Percentiles rank a stretch among this genome's conserved stretches.
Evolutionary conservation across 2,113 vertebrate genomes (phyloP).

Genomic region (Ceratotherium simum): DNA sequence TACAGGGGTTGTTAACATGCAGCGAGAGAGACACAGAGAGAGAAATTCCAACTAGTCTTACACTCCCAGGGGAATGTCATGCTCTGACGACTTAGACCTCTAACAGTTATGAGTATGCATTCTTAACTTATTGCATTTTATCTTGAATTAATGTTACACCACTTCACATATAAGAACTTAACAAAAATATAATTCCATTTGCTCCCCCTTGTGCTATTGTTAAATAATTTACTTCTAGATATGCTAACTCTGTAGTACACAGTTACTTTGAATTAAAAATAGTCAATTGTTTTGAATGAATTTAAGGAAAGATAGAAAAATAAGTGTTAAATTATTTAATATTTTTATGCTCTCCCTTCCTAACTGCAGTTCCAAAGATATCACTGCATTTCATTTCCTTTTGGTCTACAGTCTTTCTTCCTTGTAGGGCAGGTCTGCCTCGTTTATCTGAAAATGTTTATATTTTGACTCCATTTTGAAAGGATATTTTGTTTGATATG

Average conservation of each 20-base stretch:
- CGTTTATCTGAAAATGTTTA: neutral
- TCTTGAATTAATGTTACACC: neutral
- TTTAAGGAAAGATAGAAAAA: neutral
- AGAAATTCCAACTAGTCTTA: neutral
- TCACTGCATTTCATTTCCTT: neutral
- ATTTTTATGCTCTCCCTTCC: neutral
- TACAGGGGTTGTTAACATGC: neutral
- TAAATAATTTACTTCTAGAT: neutral
- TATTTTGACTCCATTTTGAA: neutral
- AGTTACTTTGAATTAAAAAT: neutral
- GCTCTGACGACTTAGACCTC: neutral
- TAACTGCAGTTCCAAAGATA: neutral
- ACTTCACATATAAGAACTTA: neutral
- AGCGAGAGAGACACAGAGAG: neutral
- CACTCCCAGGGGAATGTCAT: neutral
- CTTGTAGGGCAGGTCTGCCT: neutral
- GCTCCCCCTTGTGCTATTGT: neutral
- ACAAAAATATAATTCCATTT: neutral
- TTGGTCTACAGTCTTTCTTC: neutral
- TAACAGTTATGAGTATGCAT: neutral
- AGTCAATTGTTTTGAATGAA: neutral
- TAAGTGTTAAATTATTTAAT: neutral
- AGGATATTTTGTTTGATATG: neutral
- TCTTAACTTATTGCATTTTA: neutral
- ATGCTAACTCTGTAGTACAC: neutral